phyloP scores from a whole-genome alignment of 2,888 invertebrate species.

The Herminia tarsipennalis region DNA sequence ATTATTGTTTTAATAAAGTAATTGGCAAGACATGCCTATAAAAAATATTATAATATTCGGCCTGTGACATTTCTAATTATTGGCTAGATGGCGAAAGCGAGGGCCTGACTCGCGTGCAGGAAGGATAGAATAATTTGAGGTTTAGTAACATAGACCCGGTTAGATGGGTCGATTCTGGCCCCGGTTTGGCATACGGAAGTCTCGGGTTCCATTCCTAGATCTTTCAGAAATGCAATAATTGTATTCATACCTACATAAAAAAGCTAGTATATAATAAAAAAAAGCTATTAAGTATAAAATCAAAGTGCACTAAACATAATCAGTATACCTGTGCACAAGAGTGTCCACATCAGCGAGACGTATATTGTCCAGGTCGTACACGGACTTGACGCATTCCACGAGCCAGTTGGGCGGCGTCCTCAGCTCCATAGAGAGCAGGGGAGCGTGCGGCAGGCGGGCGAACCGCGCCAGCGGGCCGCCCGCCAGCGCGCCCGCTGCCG shows the following conservation, averaged over 20 bases:
- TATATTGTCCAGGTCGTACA: constrained; percentile 99
- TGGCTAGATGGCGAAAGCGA: no score
- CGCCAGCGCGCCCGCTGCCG: constrained; percentile 87
- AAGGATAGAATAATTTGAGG: no score
- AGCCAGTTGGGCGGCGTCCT: constrained; percentile 98
- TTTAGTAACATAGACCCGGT: no score
- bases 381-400: constrained; percentile 96
- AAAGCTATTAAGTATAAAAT: constrained; percentile 1
- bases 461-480: constrained; percentile 94
- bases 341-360: constrained; percentile 96
- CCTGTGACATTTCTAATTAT: no score
- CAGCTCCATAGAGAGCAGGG: constrained; percentile 92
- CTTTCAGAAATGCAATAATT: not conserved
- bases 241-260: not conserved
- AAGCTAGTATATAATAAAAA: not conserved
- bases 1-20: no score
- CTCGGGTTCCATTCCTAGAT: no score
- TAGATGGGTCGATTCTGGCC: no score
- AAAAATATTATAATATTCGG: no score
- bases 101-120: no score
- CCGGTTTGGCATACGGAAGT: no score
- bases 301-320: no score
- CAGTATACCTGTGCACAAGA: constrained; percentile 90
- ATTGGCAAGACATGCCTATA: no score
- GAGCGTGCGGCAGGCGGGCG: constrained; percentile 95